phyloP scores from a whole-genome alignment of 2,797 vertebrate genomes.

The Petrocephalus sullivani region DNA sequence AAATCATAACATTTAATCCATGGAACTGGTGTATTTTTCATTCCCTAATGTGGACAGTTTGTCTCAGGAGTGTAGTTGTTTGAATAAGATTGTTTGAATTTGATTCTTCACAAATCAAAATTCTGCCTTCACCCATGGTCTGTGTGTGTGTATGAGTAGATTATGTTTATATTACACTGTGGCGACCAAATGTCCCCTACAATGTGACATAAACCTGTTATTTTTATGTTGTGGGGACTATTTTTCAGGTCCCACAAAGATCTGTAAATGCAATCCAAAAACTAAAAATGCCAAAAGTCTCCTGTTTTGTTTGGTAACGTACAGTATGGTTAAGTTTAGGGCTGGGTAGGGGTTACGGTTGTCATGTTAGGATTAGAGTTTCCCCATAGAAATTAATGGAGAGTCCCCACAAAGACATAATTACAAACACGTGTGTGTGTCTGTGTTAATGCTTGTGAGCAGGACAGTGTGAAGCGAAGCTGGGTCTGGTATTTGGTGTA shows the following conservation, averaged over 20 bases:
- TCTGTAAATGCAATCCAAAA: no score
- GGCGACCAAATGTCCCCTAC: background rate
- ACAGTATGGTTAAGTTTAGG: no score
- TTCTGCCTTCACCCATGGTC: background rate
- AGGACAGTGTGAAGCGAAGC: background rate
- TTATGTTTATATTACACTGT: background rate
- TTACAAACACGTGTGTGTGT: background rate
- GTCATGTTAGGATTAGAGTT: no score
- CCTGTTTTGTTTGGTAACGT: no score
- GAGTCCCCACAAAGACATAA: no score
- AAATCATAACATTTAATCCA: background rate
- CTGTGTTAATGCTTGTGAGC: background rate
- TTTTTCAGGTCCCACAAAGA: no score
- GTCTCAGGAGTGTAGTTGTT: background rate
- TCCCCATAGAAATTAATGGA: no score
- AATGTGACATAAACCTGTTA: background rate
- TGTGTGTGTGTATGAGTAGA: background rate
- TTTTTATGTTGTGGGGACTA: background rate
- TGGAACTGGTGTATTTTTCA: background rate
- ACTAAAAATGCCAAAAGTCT: no score
- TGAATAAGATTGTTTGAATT: background rate
- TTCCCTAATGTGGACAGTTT: background rate
- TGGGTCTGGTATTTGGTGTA: background rate
- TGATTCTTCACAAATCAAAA: background rate
- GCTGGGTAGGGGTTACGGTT: no score